Conservation (phyloP, 2,888 invertebrate species). For the Erebia palarica region DNA sequence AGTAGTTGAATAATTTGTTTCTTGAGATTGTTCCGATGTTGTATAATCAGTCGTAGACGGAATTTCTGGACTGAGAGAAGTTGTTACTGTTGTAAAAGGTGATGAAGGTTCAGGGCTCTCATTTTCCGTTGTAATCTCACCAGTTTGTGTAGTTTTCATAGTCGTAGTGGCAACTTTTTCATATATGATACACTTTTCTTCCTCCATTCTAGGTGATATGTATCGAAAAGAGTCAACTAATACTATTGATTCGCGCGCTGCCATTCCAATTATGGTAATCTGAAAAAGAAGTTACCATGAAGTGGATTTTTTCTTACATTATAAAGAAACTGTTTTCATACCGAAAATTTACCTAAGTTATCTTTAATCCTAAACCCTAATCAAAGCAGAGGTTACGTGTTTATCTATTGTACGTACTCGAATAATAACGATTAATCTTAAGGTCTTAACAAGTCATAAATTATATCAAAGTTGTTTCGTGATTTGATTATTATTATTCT, state of each 20-base stretch:
- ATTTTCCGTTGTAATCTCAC: conserved; percentile 15
- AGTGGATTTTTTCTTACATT: background rate
- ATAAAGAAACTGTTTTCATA: conserved; percentile 3
- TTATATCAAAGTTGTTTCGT: conserved; percentile 18
- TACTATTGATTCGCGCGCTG: conserved; percentile 32
- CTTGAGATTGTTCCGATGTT: background rate
- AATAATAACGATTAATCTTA: conserved; percentile 25
- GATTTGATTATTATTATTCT: conserved; percentile 20
- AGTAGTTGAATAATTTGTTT: background rate
- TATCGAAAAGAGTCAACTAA: conserved; percentile 44
- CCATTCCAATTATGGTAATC: conserved; percentile 40
- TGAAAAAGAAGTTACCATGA: conserved; percentile 28
- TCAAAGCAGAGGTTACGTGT: conserved; percentile 23
- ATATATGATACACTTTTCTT: conserved; percentile 43
- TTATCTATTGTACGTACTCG: conserved; percentile 18
- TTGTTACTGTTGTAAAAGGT: conserved; percentile 7
- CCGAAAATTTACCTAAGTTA: background rate
- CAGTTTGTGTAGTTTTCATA: background rate
- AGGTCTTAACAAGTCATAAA: conserved; percentile 26
- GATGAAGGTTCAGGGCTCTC: conserved; percentile 6
- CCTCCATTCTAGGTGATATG: conserved; percentile 35
- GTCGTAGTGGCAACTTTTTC: conserved; percentile 40
- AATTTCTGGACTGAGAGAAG: conserved; percentile 9
- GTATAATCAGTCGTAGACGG: background rate
- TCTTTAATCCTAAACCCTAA: conserved; percentile 22